Conservation (phyloP, 2,888 invertebrate species). For the Lathronympha strigana region DNA sequence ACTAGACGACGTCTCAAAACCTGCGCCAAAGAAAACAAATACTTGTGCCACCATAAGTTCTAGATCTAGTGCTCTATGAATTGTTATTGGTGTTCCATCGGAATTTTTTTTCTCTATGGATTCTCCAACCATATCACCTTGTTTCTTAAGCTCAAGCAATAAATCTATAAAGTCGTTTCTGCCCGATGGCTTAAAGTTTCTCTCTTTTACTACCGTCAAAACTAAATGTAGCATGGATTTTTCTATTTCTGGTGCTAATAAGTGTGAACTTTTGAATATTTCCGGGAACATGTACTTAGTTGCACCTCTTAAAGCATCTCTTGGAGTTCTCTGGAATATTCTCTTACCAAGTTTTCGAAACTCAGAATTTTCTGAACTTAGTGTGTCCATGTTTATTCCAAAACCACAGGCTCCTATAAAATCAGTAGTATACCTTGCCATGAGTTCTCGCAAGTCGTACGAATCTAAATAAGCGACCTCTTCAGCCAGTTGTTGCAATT, state of each 20-base stretch:
- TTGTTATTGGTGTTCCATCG: constrained; percentile 64
- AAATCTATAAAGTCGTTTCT: constrained; percentile 75
- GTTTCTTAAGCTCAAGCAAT: constrained; percentile 66
- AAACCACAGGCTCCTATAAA: constrained; percentile 76
- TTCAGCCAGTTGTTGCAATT: constrained; percentile 64
- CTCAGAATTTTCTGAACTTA: constrained; percentile 68
- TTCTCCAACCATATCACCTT: constrained; percentile 69
- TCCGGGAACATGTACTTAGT: constrained; percentile 69
- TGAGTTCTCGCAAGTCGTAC: constrained; percentile 70
- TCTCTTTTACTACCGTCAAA: constrained; percentile 59
- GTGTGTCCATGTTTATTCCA: constrained; percentile 70
- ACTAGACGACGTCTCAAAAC: constrained; percentile 81
- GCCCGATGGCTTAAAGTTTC: constrained; percentile 66
- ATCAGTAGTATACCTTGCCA: constrained; percentile 77
- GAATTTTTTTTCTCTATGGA: constrained; percentile 65
- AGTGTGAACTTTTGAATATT: constrained; percentile 61
- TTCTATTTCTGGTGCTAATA: constrained; percentile 65
- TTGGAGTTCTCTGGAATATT: constrained; percentile 64
- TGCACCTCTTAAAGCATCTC: constrained; percentile 59
- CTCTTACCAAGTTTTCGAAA: constrained; percentile 70
- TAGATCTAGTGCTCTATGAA: constrained; percentile 66
- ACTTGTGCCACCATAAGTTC: constrained; percentile 70
- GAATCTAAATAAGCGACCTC: constrained; percentile 58
- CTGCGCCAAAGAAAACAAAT: constrained; percentile 78
- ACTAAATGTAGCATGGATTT: constrained; percentile 61